Evolutionary conservation across 2,797 vertebrate species (phyloP).

Genomic region (Crocodylus rhombifer): DNA sequence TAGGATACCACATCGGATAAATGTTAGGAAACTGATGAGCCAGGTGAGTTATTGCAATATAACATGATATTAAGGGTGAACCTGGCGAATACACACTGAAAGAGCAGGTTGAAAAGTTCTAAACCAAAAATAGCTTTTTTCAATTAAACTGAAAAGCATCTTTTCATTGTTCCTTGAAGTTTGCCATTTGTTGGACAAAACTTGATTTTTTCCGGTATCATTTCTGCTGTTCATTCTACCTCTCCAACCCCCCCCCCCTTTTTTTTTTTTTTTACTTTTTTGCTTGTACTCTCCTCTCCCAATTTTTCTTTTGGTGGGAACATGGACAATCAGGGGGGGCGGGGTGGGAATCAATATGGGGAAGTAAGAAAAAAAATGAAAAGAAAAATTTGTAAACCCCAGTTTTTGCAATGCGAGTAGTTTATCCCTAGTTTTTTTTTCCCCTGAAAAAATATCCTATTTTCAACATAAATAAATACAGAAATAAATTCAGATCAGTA

Average conservation of each 20-base stretch:
- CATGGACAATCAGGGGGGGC: neutral
- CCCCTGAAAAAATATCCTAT: too few species aligned
- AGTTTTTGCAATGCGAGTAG: too few species aligned
- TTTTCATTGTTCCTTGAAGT: rapidly evolving
- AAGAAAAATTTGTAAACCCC: too few species aligned
- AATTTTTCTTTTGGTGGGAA: rapidly evolving
- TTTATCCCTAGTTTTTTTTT: too few species aligned
- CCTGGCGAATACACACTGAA: rapidly evolving
- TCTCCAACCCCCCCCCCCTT: too few species aligned
- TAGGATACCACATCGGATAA: neutral
- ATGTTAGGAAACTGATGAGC: neutral
- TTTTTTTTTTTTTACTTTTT: rapidly evolving
- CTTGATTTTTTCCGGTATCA: neutral
- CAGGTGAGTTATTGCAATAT: neutral
- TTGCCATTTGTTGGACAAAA: neutral
- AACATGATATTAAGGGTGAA: rapidly evolving
- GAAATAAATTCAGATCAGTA: neutral
- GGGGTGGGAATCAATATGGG: too few species aligned
- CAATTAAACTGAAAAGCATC: rapidly evolving
- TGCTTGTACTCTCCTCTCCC: rapidly evolving
- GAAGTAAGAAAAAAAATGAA: too few species aligned
- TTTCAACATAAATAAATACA: too few species aligned
- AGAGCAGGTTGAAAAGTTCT: neutral
- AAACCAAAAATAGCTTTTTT: neutral
- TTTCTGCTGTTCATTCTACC: neutral